A percentile compares a stretch with the other conserved stretches of the same genome.
These are phyloP conservation scores for Odontamblyopus rebecca DNA, from an alignment of 2,797 vertebrate genomes.

Conservation along the genomic window DNA sequence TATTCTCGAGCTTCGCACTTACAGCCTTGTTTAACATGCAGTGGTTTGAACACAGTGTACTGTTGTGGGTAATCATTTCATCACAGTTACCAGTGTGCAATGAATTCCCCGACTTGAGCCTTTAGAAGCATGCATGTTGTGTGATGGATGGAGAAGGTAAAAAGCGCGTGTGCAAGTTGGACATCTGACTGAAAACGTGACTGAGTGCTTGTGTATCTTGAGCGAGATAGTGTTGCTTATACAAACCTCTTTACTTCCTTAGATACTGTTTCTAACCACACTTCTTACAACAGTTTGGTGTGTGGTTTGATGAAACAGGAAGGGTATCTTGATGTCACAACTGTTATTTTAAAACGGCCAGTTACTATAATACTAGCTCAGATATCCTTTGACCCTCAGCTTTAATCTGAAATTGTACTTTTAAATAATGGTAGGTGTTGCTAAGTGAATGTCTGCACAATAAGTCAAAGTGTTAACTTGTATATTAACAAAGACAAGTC, in stretches of 20 bases:
- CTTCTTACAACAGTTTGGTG: constrained; percentile 19
- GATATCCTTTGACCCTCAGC: not conserved
- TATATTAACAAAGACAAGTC: no score
- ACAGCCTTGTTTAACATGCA: not conserved
- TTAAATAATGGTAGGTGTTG: not conserved
- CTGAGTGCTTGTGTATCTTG: not conserved
- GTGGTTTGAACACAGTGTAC: constrained; percentile 3
- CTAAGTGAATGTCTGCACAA: not conserved
- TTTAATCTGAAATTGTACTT: not conserved
- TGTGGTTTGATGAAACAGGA: constrained; percentile 12
- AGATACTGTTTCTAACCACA: constrained; percentile 22
- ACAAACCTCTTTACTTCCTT: constrained; percentile 1
- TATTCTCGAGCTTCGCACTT: not conserved
- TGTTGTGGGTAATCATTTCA: constrained; percentile 12
- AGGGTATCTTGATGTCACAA: constrained; percentile 7
- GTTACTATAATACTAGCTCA: not conserved
- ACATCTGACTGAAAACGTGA: not conserved
- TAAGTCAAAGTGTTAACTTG: not conserved
- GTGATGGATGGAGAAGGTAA: constrained; percentile 6
- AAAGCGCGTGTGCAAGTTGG: not conserved
- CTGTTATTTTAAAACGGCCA: not conserved
- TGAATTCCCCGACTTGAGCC: constrained; percentile 9
- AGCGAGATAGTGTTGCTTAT: not conserved
- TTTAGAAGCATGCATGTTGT: not conserved
- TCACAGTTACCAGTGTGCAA: constrained; percentile 13